These are phyloP conservation scores for Corythornis vintsioides DNA, from an alignment of 2,113 vertebrate genomes.

Conservation along the genomic window DNA sequence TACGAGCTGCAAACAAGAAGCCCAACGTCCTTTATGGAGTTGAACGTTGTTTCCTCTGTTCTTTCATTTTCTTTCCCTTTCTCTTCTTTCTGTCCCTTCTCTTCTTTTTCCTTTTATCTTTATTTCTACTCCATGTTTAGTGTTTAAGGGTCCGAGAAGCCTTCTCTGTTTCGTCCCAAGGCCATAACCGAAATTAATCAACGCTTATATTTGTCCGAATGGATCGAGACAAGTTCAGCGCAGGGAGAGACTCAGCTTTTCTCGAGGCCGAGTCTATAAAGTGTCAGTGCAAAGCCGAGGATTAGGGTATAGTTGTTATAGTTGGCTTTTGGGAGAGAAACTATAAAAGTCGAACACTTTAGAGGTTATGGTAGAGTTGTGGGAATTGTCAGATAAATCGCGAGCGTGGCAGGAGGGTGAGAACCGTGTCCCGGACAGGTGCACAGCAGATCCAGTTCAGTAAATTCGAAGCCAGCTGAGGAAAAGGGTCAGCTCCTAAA, in stretches of 20 bases:
- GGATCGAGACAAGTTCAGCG: neutral
- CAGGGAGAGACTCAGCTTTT: neutral
- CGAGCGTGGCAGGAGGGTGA: neutral
- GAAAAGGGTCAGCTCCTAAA: neutral
- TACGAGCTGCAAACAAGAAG: neutral
- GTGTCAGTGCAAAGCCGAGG: conserved; percentile 17
- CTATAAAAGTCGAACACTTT: neutral
- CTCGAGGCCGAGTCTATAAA: neutral
- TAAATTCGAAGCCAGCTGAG: neutral
- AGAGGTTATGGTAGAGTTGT: neutral
- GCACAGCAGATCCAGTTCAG: neutral
- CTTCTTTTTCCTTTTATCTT: no score
- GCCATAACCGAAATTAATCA: neutral
- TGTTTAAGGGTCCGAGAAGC: neutral
- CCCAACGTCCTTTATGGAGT: neutral
- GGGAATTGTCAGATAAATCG: neutral
- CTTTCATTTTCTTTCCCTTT: neutral
- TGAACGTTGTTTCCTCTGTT: neutral
- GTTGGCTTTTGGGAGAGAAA: conserved; percentile 27
- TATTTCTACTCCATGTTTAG: neutral
- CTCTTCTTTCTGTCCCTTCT: neutral
- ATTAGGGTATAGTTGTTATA: conserved; percentile 12
- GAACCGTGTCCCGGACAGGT: conserved; percentile 24
- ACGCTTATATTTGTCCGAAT: neutral
- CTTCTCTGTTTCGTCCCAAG: neutral